Evolutionary conservation across 2,113 vertebrate species (phyloP).

Genomic region (Pollachius pollachius): DNA sequence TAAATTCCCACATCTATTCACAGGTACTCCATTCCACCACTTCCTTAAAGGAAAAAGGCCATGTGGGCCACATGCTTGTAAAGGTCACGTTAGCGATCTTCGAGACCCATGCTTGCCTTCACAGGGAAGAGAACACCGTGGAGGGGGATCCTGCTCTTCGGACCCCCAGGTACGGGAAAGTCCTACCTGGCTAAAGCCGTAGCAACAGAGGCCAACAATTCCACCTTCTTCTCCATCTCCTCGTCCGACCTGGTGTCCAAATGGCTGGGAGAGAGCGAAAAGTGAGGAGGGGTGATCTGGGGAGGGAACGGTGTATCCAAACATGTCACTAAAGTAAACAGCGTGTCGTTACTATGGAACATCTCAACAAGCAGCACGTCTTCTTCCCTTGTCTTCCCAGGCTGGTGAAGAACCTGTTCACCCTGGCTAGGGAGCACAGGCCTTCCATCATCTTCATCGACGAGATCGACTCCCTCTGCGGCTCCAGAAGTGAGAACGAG

Average conservation of each 20-base stretch:
- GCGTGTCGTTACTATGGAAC: neutral
- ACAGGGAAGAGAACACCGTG: slow-evolving; percentile 96
- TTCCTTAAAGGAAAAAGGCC: neutral
- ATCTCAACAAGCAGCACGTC: neutral
- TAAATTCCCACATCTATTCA: slow-evolving; percentile 98
- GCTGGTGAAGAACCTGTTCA: slow-evolving; percentile 95
- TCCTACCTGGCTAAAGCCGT: slow-evolving; percentile 97
- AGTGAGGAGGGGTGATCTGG: slow-evolving; percentile 74
- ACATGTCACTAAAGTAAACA: neutral
- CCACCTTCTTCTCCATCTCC: slow-evolving; percentile 95
- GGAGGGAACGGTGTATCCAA: neutral
- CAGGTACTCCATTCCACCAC: slow-evolving; percentile 71
- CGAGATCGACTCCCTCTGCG: slow-evolving; percentile 95
- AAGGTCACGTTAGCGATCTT: neutral
- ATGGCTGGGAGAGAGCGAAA: slow-evolving; percentile 99
- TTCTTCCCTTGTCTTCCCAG: slow-evolving; percentile 64
- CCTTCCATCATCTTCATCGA: slow-evolving; percentile 99
- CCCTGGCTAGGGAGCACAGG: slow-evolving; percentile 90
- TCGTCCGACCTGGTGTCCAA: slow-evolving; percentile 97
- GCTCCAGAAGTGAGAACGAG: slow-evolving; percentile 95
- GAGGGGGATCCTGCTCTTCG: slow-evolving; percentile 95
- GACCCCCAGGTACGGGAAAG: slow-evolving; percentile 97
- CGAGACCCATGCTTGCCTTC: slow-evolving; percentile 15
- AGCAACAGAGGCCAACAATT: slow-evolving; percentile 97
- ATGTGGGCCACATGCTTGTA: neutral